Percentiles rank a stretch among this genome's conserved stretches.
phyloP scores from a whole-genome alignment of 2,888 invertebrate genomes.

The Euzophera pinguis region DNA sequence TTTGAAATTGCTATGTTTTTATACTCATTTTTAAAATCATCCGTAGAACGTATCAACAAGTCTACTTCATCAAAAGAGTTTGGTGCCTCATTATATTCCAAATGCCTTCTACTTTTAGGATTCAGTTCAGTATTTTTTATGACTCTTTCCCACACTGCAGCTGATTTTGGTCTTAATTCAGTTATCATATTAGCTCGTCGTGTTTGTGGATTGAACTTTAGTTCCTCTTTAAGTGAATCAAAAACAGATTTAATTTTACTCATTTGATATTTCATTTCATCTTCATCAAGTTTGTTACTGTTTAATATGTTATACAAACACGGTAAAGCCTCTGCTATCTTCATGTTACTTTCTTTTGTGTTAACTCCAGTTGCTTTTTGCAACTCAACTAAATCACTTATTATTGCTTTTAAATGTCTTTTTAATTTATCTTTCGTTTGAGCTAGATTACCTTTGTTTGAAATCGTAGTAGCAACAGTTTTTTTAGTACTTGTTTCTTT shows the following conservation, averaged over 20 bases:
- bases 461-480: conserved; percentile 9
- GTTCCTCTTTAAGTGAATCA: conserved; percentile 43
- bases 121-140: conserved; percentile 40
- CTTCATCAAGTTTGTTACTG: conserved; percentile 18
- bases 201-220: conserved; percentile 27
- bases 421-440: conserved; percentile 55
- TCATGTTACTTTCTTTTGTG: conserved; percentile 33
- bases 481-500: neutral
- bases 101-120: conserved; percentile 36
- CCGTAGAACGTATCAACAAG: conserved; percentile 38
- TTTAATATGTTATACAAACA: conserved; percentile 59
- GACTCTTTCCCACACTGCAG: conserved; percentile 56
- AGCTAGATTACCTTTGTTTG: conserved; percentile 23
- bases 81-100: conserved; percentile 19
- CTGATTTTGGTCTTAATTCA: conserved; percentile 46
- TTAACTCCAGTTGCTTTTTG: conserved; percentile 42
- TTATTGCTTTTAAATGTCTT: conserved; percentile 55
- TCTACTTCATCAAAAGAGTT: conserved; percentile 45
- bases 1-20: conserved; percentile 41
- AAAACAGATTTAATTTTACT: conserved; percentile 46
- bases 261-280: conserved; percentile 18
- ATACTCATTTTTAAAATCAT: conserved; percentile 39
- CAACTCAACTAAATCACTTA: conserved; percentile 57
- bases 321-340: conserved; percentile 52
- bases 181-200: conserved; percentile 34